These are phyloP conservation scores for Brachionus angularis DNA, from an alignment of 1,140 invertebrate genomes.

Conservation along the genomic window DNA sequence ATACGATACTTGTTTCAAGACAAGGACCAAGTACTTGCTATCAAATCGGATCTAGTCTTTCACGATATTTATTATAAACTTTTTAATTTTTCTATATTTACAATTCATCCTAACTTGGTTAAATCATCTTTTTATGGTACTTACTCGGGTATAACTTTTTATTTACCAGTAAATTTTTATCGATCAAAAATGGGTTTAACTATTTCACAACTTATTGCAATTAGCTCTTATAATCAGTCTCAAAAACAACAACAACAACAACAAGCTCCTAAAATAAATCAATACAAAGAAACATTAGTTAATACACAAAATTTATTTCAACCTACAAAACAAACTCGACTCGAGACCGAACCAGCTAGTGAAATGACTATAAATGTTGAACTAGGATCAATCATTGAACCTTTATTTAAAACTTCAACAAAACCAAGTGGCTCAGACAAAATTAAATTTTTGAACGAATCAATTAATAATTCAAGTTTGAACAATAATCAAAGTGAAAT, in stretches of 20 bases:
- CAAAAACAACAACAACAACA: not conserved
- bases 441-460: too few relatives aligned
- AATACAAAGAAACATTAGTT: too few relatives aligned
- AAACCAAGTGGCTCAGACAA: too few relatives aligned
- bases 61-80: constrained; percentile 30
- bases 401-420: constrained; percentile 7
- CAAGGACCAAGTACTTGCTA: constrained; percentile 13
- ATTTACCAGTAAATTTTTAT: constrained; percentile 14
- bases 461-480: not conserved
- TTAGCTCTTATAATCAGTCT: too few relatives aligned
- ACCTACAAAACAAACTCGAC: too few relatives aligned
- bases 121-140: constrained; percentile 39
- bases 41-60: constrained; percentile 31
- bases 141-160: constrained; percentile 38
- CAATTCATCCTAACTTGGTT: constrained; percentile 8
- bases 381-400: constrained; percentile 15
- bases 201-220: not conserved
- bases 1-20: constrained; percentile 20
- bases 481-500: not conserved
- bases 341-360: not conserved
- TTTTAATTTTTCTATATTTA: constrained; percentile 26
- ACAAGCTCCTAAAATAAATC: too few relatives aligned
- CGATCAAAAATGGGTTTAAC: not conserved
- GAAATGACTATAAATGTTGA: constrained; percentile 39
- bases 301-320: too few relatives aligned